Conservation (phyloP, 30 jellyfish, hydroid and myxozoan genomes). For the Pelagia noctiluca region DNA sequence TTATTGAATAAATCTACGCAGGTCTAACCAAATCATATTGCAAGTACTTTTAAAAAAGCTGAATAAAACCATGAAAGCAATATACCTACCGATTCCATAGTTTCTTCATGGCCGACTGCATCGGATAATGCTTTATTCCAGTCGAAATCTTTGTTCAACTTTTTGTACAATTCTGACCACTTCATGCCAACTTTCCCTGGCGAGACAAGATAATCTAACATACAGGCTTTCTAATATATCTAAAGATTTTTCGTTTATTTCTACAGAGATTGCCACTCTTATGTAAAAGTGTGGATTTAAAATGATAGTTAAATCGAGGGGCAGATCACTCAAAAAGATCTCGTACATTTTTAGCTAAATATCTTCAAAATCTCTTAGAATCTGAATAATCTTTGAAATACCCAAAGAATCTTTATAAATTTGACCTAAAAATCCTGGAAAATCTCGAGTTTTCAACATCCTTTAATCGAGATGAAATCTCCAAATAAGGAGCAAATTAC, state of each 20-base stretch:
- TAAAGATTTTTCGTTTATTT: too few species aligned
- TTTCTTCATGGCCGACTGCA: constrained; percentile 44
- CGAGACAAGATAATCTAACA: not conserved
- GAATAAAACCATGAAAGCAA: not conserved
- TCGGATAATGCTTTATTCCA: constrained; percentile 78
- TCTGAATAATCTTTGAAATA: too few species aligned
- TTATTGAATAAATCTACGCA: too few species aligned
- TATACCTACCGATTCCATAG: constrained; percentile 68
- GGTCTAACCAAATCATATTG: too few species aligned
- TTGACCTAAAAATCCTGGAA: not conserved
- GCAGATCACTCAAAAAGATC: too few species aligned
- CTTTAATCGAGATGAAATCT: not conserved
- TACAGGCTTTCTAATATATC: too few species aligned
- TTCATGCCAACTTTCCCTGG: constrained; percentile 75
- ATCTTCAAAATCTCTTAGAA: too few species aligned
- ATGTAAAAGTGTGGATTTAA: too few species aligned
- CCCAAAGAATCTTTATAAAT: not conserved
- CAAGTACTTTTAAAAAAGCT: not conserved
- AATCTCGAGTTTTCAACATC: not conserved
- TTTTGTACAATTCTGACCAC: constrained; percentile 22
- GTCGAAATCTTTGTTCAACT: constrained; percentile 62
- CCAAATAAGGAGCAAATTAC: not conserved
- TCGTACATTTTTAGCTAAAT: too few species aligned
- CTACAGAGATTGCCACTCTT: too few species aligned
- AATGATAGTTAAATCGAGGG: too few species aligned